These are phyloP conservation scores for Allacma fusca DNA, from an alignment of 2,888 invertebrate species.

Conservation along the genomic window DNA sequence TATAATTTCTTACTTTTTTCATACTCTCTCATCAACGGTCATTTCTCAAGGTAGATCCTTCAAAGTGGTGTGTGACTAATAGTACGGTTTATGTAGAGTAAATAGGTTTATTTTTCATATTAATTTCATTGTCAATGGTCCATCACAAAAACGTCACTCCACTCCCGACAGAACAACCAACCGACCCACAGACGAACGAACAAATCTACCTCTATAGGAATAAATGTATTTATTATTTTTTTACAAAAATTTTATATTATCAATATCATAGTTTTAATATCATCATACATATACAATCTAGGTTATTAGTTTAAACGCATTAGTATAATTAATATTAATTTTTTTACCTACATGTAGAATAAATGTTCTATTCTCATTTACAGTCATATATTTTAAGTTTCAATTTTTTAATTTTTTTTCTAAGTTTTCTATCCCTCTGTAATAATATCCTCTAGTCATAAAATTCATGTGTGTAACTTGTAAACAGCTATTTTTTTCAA, in stretches of 20 bases:
- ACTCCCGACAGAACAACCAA: slow-evolving; percentile 1
- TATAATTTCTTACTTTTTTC: not conserved
- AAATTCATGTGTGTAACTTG: too few species aligned
- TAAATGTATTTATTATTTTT: not conserved
- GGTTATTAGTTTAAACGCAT: not conserved
- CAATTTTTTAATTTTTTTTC: too few species aligned
- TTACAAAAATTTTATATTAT: not conserved
- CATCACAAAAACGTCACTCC: slow-evolving; percentile 16
- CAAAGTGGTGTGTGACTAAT: not conserved
- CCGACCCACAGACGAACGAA: slow-evolving; percentile 10
- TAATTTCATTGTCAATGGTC: slow-evolving; percentile 12
- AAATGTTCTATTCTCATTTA: too few species aligned
- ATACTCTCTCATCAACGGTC: not conserved
- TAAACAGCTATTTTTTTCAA: too few species aligned
- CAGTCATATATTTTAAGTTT: too few species aligned
- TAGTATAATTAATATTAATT: too few species aligned
- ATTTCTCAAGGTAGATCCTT: not conserved
- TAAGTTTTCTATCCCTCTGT: too few species aligned
- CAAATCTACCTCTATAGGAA: not conserved
- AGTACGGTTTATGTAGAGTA: too few species aligned
- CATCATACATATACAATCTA: not conserved
- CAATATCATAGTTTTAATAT: slow-evolving; percentile 13
- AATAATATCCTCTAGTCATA: too few species aligned
- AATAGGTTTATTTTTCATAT: not conserved
- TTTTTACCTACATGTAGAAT: too few species aligned